Evolutionary conservation across 2,113 vertebrate species (phyloP).

Genomic region (Peromyscus polionotus): DNA sequence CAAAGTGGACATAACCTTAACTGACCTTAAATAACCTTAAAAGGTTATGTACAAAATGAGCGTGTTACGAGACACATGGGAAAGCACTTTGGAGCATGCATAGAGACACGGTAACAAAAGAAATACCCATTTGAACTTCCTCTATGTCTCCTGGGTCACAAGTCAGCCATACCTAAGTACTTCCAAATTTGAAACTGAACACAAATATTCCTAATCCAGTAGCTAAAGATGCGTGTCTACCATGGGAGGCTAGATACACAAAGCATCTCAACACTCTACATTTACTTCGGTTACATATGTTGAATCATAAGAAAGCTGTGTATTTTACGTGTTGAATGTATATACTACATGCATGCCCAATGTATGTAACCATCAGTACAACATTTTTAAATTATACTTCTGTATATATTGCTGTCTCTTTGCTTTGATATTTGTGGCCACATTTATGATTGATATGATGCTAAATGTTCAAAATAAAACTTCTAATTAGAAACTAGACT

Average conservation of each 20-base stretch:
- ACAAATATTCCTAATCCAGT: constrained; percentile 40
- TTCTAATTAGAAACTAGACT: constrained; percentile 43
- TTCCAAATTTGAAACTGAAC: constrained; percentile 46
- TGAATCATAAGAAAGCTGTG: constrained; percentile 57
- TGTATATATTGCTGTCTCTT: neutral
- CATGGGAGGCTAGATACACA: neutral
- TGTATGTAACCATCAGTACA: neutral
- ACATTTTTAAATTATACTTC: constrained; percentile 53
- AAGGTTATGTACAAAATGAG: neutral
- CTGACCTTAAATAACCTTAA: neutral
- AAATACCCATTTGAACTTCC: neutral
- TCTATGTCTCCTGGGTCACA: neutral
- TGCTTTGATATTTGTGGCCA: constrained; percentile 19
- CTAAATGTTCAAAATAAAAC: constrained; percentile 63
- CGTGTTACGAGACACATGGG: neutral
- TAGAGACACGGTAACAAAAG: constrained; percentile 8
- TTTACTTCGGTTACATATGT: constrained; percentile 58
- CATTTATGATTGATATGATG: constrained; percentile 47
- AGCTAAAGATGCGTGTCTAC: neutral
- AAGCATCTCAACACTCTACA: constrained; percentile 47
- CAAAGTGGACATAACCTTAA: neutral
- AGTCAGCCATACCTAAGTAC: neutral
- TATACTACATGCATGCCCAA: neutral
- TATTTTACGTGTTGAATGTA: constrained; percentile 40
- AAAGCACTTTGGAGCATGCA: constrained; percentile 33